Conservation (phyloP, 1,140 invertebrate genomes). For the Halesus radiatus region DNA sequence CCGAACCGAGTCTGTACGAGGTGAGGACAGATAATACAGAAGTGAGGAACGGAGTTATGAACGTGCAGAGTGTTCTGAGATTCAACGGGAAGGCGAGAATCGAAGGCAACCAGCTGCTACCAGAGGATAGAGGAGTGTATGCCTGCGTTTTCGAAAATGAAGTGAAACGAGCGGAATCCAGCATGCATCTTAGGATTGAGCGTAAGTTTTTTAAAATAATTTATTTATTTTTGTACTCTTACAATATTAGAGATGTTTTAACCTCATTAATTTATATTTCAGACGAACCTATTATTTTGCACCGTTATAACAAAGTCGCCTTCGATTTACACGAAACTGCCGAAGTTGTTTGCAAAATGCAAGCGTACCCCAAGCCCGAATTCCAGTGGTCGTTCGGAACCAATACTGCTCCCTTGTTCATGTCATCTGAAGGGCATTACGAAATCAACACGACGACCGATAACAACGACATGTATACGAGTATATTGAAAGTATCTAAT, state of each 20-base stretch:
- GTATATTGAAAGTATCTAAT: conserved; percentile 82
- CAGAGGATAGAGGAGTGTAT: conserved; percentile 88
- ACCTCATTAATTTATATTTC: conserved; percentile 59
- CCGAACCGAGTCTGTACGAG: conserved; percentile 83
- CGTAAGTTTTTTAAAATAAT: conserved; percentile 73
- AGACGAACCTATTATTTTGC: conserved; percentile 88
- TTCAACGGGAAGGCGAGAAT: conserved; percentile 84
- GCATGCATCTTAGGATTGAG: conserved; percentile 91
- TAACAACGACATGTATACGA: conserved; percentile 89
- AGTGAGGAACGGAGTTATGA: conserved; percentile 81
- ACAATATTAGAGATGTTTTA: no score
- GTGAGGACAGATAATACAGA: conserved; percentile 83
- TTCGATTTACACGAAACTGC: conserved; percentile 88
- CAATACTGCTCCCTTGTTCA: conserved; percentile 79
- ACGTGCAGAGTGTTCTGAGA: conserved; percentile 85
- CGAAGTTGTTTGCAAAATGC: conserved; percentile 88
- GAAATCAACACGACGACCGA: conserved; percentile 85
- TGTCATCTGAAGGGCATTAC: conserved; percentile 87
- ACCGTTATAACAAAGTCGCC: conserved; percentile 90
- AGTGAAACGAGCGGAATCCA: conserved; percentile 86
- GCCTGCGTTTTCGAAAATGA: conserved; percentile 92
- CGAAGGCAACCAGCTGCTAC: conserved; percentile 81
- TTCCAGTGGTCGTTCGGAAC: conserved; percentile 91
- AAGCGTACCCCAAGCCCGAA: conserved; percentile 91
- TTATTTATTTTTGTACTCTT: not conserved